These are phyloP conservation scores for Creontiades dilutus DNA, from an alignment of 2,888 invertebrate genomes.

Conservation along the genomic window DNA sequence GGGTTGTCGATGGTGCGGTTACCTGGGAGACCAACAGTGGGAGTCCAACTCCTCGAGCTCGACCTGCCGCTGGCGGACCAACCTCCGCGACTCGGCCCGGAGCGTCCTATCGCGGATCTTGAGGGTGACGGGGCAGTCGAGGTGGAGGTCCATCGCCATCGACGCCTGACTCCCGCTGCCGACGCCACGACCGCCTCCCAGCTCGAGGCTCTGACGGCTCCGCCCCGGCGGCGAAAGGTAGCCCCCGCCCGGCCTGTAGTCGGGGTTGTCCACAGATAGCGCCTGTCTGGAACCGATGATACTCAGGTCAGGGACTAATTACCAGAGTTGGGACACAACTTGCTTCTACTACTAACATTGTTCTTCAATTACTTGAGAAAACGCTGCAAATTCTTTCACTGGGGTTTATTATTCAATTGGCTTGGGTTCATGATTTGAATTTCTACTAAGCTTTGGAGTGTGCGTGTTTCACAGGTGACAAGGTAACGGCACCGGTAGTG, in stretches of 20 bases:
- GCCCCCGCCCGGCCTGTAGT: constrained; percentile 75
- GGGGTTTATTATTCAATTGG: too few relatives aligned
- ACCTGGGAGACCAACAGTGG: constrained; percentile 75
- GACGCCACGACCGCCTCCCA: constrained; percentile 72
- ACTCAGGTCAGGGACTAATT: too few relatives aligned
- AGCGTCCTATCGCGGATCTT: constrained; percentile 81
- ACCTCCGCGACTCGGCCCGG: constrained; percentile 84
- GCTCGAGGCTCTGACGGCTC: constrained; percentile 71
- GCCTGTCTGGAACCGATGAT: constrained; percentile 82
- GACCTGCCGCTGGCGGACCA: constrained; percentile 87
- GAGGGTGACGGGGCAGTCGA: constrained; percentile 82
- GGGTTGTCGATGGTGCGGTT: constrained; percentile 48
- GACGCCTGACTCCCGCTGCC: constrained; percentile 81
- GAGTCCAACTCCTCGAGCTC: constrained; percentile 82
- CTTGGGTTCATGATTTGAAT: too few relatives aligned
- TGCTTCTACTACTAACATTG: too few relatives aligned
- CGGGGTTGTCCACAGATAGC: constrained; percentile 87
- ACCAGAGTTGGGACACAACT: too few relatives aligned
- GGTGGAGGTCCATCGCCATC: constrained; percentile 87
- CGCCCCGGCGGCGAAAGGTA: constrained; percentile 76
- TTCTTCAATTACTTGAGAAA: too few relatives aligned
- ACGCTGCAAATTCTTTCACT: too few relatives aligned
- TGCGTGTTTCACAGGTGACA: too few relatives aligned
- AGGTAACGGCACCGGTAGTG: too few relatives aligned
- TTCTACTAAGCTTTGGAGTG: too few relatives aligned